phyloP scores from a whole-genome alignment of 1,140 invertebrate species.

The honey bee (Apis mellifera) region Amel_HAv3.1 CM009932.2:4242001-4242500 shows the following conservation, averaged over 20 bases:
- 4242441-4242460: no score
- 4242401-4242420: no score
- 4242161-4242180: slow-evolving; percentile 51
- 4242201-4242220: slow-evolving; percentile 59
- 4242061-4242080: slow-evolving; percentile 30
- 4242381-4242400: no score
- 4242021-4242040: no score
- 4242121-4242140: slow-evolving; percentile 61
- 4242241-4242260: slow-evolving; percentile 58
- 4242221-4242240: slow-evolving; percentile 65
- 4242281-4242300: slow-evolving; percentile 47
- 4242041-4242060: background rate
- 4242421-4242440: no score
- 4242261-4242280: slow-evolving; percentile 53
- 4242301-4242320: slow-evolving; percentile 4
- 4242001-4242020: no score
- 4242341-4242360: background rate
- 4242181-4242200: slow-evolving; percentile 29
- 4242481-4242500: no score
- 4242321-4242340: background rate
- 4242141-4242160: slow-evolving; percentile 62
- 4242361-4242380: no score
- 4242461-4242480: no score
- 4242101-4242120: no score
- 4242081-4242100: slow-evolving; percentile 44